phyloP scores from a whole-genome alignment of 2,797 vertebrate genomes.

The Lindbergichthys nudifrons region DNA sequence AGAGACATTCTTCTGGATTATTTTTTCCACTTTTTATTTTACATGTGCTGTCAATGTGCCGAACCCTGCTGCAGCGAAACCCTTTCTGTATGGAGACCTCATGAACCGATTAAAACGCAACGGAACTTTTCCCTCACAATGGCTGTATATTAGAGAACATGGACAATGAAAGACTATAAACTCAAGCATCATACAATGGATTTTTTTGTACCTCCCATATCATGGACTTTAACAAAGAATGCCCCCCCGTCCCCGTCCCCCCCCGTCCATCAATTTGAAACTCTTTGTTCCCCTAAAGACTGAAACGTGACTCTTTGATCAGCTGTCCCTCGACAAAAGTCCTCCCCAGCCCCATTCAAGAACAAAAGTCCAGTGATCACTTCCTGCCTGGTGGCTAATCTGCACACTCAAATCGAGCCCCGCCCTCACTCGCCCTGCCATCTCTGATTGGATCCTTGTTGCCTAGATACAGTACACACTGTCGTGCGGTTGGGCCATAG shows the following conservation, averaged over 20 bases:
- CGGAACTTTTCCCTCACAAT: background rate
- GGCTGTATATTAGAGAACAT: conserved; percentile 26
- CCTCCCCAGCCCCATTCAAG: conserved; percentile 62
- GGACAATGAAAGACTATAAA: conserved; percentile 34
- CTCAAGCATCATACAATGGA: conserved; percentile 19
- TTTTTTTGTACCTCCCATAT: conserved; percentile 20
- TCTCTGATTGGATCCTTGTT: conserved; percentile 96
- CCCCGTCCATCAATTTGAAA: conserved; percentile 32
- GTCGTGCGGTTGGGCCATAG: conserved; percentile 93
- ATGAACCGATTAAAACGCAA: conserved; percentile 3
- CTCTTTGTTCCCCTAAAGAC: conserved; percentile 58
- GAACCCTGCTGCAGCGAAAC: background rate
- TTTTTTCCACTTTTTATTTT: conserved; percentile 2
- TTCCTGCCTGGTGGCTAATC: conserved; percentile 83
- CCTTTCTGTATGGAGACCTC: background rate
- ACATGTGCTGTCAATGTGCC: background rate
- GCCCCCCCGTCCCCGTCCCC: background rate
- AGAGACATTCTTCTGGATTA: conserved; percentile 30
- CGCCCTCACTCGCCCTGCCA: conserved; percentile 86
- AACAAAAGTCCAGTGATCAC: conserved; percentile 79
- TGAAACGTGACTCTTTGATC: conserved; percentile 61
- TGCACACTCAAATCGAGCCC: conserved; percentile 84
- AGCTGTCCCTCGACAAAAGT: conserved; percentile 57
- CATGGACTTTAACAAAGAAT: conserved; percentile 46
- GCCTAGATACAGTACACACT: conserved; percentile 96